phyloP scores from a whole-genome alignment of 2,888 invertebrate species.

The Cistogaster globosa region DNA sequence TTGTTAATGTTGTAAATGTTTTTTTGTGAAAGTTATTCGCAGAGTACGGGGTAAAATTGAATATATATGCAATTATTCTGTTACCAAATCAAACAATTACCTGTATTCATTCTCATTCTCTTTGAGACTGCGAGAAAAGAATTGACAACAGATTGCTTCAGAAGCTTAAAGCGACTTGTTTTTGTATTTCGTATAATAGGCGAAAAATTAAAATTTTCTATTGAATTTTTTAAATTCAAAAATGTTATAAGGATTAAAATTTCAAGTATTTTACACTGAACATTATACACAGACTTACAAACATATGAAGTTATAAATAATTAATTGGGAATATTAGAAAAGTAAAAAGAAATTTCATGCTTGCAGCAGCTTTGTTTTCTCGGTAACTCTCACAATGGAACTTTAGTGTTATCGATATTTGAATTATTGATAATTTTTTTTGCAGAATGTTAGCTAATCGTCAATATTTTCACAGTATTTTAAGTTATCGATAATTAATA shows the following conservation, averaged over 20 bases:
- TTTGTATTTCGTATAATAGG: conserved; percentile 62
- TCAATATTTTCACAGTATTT: no score
- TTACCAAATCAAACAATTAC: conserved; percentile 65
- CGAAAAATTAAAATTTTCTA: conserved; percentile 63
- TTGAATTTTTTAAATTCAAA: background rate
- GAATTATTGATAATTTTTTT: no score
- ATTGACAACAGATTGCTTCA: conserved; percentile 67
- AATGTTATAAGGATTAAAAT: conserved; percentile 33
- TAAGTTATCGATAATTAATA: no score
- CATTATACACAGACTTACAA: background rate
- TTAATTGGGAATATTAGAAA: no score
- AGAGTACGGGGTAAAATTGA: background rate
- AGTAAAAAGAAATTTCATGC: no score
- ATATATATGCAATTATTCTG: conserved; percentile 63
- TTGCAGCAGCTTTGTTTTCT: no score
- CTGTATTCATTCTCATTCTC: background rate
- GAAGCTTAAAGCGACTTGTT: conserved; percentile 57
- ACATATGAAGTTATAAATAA: background rate
- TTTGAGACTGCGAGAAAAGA: conserved; percentile 6
- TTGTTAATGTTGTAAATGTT: conserved; percentile 65
- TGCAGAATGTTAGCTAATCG: no score
- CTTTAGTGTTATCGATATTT: no score
- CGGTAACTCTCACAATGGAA: no score
- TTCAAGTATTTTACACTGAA: background rate
- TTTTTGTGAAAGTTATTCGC: conserved; percentile 19